These are phyloP conservation scores for Caenorhabditis imperialis DNA, from an alignment of 2,888 invertebrate species.

Conservation along the genomic window DNA sequence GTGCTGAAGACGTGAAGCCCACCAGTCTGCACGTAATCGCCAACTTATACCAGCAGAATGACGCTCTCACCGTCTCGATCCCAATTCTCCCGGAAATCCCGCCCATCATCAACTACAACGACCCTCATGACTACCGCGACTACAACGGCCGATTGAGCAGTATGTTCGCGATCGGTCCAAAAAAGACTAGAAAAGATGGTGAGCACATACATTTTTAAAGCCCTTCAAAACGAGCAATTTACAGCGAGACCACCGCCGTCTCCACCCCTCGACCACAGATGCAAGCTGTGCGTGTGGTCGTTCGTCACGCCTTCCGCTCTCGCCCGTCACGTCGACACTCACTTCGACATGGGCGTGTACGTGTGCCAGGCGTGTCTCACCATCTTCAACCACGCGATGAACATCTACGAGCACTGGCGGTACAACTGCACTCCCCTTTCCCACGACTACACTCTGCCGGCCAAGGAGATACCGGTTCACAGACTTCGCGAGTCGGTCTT, in stretches of 20 bases:
- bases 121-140: background rate
- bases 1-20: too few relatives aligned
- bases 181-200: too few relatives aligned
- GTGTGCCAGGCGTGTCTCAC: conserved; percentile 33
- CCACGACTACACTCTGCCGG: background rate
- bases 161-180: conserved; percentile 4
- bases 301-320: background rate
- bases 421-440: background rate
- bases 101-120: background rate
- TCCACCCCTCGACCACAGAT: background rate
- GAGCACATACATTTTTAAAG: background rate
- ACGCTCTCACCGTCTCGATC: background rate
- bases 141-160: conserved; percentile 1
- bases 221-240: background rate
- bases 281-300: conserved; percentile 16
- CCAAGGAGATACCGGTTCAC: background rate
- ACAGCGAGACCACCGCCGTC: background rate
- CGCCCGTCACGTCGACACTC: background rate
- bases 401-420: conserved; percentile 31
- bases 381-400: conserved; percentile 15
- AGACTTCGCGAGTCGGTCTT: background rate
- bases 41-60: conserved; percentile 1
- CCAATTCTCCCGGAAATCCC: conserved; percentile 4
- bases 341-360: conserved; percentile 12
- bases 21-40: background rate